Conservation (phyloP, 2,113 vertebrate genomes). For the Ophiodon elongatus region DNA sequence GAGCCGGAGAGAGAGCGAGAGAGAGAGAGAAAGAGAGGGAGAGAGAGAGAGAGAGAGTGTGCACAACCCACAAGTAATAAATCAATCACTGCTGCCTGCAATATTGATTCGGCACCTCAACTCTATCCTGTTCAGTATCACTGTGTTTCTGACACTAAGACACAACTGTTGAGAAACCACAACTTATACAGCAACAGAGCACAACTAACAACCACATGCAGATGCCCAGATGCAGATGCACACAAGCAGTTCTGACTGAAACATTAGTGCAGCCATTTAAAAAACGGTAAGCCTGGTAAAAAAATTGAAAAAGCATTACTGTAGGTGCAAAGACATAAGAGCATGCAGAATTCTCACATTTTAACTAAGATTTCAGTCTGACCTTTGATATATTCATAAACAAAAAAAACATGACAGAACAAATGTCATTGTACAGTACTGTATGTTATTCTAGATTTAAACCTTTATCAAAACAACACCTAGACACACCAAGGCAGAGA, state of each 20-base stretch:
- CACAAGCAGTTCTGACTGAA: not conserved
- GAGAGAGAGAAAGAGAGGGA: constrained; percentile 27
- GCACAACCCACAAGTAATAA: constrained; percentile 50
- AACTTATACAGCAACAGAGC: not conserved
- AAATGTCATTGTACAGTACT: not conserved
- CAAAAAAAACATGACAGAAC: not conserved
- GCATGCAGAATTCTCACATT: not conserved
- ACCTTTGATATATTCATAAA: not conserved
- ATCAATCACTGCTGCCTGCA: constrained; percentile 51
- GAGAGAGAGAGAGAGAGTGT: constrained; percentile 13
- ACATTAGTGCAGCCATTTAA: constrained; percentile 5
- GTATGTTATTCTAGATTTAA: not conserved
- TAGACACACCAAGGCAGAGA: not conserved
- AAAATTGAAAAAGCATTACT: not conserved
- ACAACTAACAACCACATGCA: not conserved
- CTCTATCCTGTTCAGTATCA: constrained; percentile 40
- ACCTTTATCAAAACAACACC: not conserved
- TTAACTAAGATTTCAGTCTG: not conserved
- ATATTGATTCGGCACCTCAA: constrained; percentile 46
- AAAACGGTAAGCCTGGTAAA: not conserved
- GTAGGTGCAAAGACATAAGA: not conserved
- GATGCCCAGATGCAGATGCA: constrained; percentile 1
- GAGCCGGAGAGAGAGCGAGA: constrained; percentile 37
- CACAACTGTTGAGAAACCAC: constrained; percentile 19
- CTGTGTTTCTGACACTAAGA: constrained; percentile 36